phyloP scores from a whole-genome alignment of 2,113 vertebrate genomes.

The Martes martes region DNA sequence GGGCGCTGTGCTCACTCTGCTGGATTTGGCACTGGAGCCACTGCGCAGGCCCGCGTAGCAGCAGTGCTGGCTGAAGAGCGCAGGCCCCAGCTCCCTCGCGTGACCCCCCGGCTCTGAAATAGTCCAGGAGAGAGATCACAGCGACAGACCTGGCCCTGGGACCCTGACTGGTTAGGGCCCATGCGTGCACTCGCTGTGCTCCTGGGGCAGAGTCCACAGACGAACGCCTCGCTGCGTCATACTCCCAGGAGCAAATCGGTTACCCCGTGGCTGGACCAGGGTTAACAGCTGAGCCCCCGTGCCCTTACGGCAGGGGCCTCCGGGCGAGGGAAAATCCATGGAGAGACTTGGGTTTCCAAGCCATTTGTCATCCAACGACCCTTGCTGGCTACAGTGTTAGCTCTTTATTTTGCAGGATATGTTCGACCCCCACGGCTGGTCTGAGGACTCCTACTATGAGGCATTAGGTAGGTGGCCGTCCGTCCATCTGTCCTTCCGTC shows the following conservation, averaged over 20 bases:
- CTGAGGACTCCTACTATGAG: slow-evolving; percentile 98
- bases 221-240: accelerated
- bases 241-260: not conserved
- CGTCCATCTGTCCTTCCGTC: not conserved
- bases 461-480: slow-evolving; percentile 84
- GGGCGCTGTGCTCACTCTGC: accelerated
- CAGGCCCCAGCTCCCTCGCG: not conserved
- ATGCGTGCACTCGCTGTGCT: accelerated
- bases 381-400: not conserved
- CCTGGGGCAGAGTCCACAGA: accelerated
- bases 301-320: not conserved
- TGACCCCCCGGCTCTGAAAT: not conserved
- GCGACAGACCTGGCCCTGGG: accelerated
- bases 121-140: not conserved
- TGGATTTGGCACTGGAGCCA: not conserved
- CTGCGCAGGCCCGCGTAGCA: accelerated
- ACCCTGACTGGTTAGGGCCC: not conserved
- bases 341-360: not conserved
- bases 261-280: not conserved
- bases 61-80: not conserved
- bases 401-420: slow-evolving; percentile 86
- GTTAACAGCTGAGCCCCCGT: not conserved
- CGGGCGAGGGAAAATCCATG: not conserved
- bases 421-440: slow-evolving; percentile 99
- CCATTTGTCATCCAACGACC: not conserved